Conservation (phyloP, 2,888 invertebrate species). For the Platycheirus albimanus region DNA sequence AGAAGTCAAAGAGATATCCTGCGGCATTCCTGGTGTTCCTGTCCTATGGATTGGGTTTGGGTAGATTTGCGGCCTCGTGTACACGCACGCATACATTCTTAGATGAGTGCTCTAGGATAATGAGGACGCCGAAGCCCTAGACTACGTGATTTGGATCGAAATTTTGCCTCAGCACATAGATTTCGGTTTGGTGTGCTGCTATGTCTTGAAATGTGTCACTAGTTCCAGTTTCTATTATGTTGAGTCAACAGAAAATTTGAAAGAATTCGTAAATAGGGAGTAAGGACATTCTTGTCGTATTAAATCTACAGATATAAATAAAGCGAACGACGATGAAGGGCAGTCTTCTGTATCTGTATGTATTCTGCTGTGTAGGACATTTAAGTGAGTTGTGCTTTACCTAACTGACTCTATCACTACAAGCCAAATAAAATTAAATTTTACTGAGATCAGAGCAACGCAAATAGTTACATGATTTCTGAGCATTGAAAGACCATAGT, state of each 20-base stretch:
- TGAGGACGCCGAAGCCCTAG: slow-evolving; percentile 62
- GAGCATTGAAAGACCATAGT: neutral
- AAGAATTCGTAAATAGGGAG: slow-evolving; percentile 37
- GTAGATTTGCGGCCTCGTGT: slow-evolving; percentile 54
- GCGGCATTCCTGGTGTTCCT: slow-evolving; percentile 8
- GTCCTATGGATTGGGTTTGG: neutral
- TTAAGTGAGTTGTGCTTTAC: slow-evolving; percentile 47
- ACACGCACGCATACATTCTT: slow-evolving; percentile 58
- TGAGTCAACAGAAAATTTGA: slow-evolving; percentile 64
- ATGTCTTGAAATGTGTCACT: slow-evolving; percentile 60
- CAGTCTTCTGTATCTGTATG: neutral
- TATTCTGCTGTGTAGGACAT: slow-evolving; percentile 36
- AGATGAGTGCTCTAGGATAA: slow-evolving; percentile 50
- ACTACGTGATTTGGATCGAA: slow-evolving; percentile 69
- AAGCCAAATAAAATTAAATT: slow-evolving; percentile 34
- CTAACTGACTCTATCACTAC: slow-evolving; percentile 41
- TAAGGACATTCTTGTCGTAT: slow-evolving; percentile 18
- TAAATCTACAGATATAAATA: neutral
- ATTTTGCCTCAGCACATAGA: slow-evolving; percentile 57
- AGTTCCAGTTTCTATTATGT: slow-evolving; percentile 60
- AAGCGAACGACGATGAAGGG: slow-evolving; percentile 13
- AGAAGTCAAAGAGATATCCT: neutral
- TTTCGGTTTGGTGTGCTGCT: slow-evolving; percentile 29
- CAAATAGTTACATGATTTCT: slow-evolving; percentile 12
- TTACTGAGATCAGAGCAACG: slow-evolving; percentile 14